phyloP scores from a whole-genome alignment of 1,140 invertebrate genomes.

The Calycopis cecrops region DNA sequence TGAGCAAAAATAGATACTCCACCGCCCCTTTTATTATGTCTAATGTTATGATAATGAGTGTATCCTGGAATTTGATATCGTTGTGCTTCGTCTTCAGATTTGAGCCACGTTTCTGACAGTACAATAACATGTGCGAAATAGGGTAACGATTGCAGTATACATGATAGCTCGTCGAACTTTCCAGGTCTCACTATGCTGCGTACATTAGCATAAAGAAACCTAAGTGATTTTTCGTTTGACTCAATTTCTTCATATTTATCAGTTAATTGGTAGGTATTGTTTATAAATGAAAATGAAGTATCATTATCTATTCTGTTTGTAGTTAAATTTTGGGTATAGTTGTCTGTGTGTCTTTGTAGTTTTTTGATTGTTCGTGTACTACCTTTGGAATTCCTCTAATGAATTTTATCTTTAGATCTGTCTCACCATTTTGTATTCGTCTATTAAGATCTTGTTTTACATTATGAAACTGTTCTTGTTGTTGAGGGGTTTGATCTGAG shows the following conservation, averaged over 20 bases:
- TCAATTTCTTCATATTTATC: slow-evolving; percentile 17
- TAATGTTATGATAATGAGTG: slow-evolving; percentile 26
- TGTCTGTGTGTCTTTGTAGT: slow-evolving; percentile 19
- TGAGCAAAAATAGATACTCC: slow-evolving; percentile 30
- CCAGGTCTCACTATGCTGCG: slow-evolving; percentile 21
- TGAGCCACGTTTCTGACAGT: slow-evolving; percentile 25
- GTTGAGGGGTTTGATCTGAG: slow-evolving; percentile 19
- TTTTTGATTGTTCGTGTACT: slow-evolving; percentile 16
- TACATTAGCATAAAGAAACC: slow-evolving; percentile 24
- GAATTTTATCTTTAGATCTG: slow-evolving; percentile 27
- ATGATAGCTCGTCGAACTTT: slow-evolving; percentile 24
- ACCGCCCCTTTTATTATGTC: slow-evolving; percentile 22
- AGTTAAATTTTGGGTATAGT: too few species aligned
- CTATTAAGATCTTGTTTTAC: slow-evolving; percentile 22
- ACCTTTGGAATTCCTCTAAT: slow-evolving; percentile 30
- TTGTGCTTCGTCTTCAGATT: slow-evolving; percentile 18
- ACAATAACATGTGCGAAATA: slow-evolving; percentile 19
- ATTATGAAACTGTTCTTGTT: slow-evolving; percentile 21
- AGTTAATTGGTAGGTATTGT: slow-evolving; percentile 6
- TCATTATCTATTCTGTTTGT: slow-evolving; percentile 14
- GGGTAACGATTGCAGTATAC: slow-evolving; percentile 1
- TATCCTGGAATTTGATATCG: slow-evolving; percentile 17
- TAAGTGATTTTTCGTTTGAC: slow-evolving; percentile 16
- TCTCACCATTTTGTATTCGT: slow-evolving; percentile 23
- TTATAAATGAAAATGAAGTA: background rate